phyloP scores from a whole-genome alignment of 2,113 vertebrate species.

The Corydoras maculifer region DNA sequence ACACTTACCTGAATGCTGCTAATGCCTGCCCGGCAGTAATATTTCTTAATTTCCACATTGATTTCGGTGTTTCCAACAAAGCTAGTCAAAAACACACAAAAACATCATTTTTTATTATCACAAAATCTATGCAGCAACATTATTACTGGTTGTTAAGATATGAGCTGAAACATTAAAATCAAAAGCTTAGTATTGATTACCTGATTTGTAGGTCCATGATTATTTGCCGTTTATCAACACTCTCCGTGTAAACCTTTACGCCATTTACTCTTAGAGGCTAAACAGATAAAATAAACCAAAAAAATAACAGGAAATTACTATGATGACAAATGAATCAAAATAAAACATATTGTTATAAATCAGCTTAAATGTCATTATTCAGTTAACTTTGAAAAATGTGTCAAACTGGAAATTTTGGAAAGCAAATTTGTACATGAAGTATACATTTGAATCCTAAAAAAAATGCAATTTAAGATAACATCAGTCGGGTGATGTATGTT shows the following conservation, averaged over 20 bases:
- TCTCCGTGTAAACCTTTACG: conserved; percentile 95
- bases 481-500: no score
- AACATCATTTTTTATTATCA: background rate
- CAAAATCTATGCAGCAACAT: no score
- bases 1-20: conserved; percentile 87
- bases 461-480: background rate
- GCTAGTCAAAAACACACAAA: conserved; percentile 58
- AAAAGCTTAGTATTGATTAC: conserved; percentile 56
- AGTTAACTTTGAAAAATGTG: no score
- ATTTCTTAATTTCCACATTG: conserved; percentile 91
- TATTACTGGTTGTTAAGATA: no score
- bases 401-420: no score
- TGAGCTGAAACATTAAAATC: no score
- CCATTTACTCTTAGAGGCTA: conserved; percentile 92
- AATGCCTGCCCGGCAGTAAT: conserved; percentile 94
- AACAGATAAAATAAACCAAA: conserved; percentile 12
- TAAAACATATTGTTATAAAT: background rate
- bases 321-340: background rate
- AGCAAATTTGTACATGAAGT: no score
- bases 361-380: no score
- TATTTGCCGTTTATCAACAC: conserved; percentile 94
- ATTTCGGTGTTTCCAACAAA: conserved; percentile 95
- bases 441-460: no score
- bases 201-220: conserved; percentile 97
- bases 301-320: background rate